phyloP scores from a whole-genome alignment of 1,140 invertebrate species.

The Whitmania pigra region DNA sequence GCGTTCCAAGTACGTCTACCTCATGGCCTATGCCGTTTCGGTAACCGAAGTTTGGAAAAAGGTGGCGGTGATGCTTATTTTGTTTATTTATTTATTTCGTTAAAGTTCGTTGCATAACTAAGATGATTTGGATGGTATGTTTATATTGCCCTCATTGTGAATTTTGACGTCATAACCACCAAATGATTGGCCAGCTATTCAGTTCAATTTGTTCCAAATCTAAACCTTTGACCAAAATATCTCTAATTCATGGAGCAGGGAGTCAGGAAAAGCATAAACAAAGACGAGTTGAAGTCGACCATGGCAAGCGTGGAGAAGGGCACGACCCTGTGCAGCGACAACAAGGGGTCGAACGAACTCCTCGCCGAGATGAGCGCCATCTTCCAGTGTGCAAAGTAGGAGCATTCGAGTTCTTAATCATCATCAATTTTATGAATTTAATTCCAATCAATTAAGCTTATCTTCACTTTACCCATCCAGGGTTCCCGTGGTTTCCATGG shows the following conservation, averaged over 20 bases:
- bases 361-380: slow-evolving; percentile 58
- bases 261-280: slow-evolving; percentile 40
- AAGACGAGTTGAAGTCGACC: slow-evolving; percentile 70
- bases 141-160: no score
- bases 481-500: slow-evolving; percentile 84
- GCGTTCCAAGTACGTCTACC: slow-evolving; percentile 88
- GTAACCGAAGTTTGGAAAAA: slow-evolving; percentile 75
- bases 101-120: no score
- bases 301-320: slow-evolving; percentile 85
- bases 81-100: not conserved
- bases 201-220: no score
- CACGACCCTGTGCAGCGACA: slow-evolving; percentile 73
- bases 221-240: not conserved
- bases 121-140: no score
- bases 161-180: no score
- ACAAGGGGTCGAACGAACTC: slow-evolving; percentile 80
- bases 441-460: not conserved
- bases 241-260: slow-evolving; percentile 27
- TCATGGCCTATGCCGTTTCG: slow-evolving; percentile 85
- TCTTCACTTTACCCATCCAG: slow-evolving; percentile 42
- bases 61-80: slow-evolving; percentile 33
- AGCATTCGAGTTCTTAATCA: no score
- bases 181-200: not conserved
- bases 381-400: slow-evolving; percentile 75
- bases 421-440: no score